phyloP scores from a whole-genome alignment of 2,113 vertebrate species.

The Merops nubicus region DNA sequence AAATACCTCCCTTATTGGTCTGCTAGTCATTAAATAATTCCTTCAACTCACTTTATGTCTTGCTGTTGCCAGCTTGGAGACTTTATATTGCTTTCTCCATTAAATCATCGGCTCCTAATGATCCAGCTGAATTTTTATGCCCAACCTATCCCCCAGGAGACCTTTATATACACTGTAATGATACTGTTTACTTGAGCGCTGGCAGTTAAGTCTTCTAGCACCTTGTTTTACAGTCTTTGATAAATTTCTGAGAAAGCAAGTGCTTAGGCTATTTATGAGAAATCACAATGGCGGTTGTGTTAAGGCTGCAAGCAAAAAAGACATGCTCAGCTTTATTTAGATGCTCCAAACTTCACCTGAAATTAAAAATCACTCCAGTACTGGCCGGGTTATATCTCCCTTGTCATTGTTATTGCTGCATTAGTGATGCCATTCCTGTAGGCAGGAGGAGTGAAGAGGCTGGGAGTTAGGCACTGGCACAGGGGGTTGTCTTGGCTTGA shows the following conservation, averaged over 20 bases:
- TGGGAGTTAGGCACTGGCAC: neutral
- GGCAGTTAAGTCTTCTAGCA: conserved; percentile 48
- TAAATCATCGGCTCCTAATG: conserved; percentile 62
- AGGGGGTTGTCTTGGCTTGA: neutral
- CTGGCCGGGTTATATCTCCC: neutral
- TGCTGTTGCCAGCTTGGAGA: conserved; percentile 48
- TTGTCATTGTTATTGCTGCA: neutral
- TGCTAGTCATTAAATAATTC: conserved; percentile 60
- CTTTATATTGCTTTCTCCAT: conserved; percentile 52
- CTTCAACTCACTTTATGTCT: conserved; percentile 47
- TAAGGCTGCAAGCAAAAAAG: neutral
- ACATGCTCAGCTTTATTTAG: neutral
- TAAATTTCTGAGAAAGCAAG: conserved; percentile 13
- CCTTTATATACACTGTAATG: conserved; percentile 40
- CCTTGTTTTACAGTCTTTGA: conserved; percentile 14
- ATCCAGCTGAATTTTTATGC: conserved; percentile 65
- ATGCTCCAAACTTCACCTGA: neutral
- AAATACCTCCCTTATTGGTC: conserved; percentile 41
- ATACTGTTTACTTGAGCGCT: conserved; percentile 21
- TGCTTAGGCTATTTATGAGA: neutral
- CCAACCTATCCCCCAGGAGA: conserved; percentile 20
- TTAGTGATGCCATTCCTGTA: neutral
- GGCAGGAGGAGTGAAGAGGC: neutral
- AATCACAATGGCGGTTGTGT: neutral
- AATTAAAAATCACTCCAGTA: neutral